Evolutionary conservation across 2,888 invertebrate genomes (phyloP).

Genomic region (Bhutanitis thaidina): DNA sequence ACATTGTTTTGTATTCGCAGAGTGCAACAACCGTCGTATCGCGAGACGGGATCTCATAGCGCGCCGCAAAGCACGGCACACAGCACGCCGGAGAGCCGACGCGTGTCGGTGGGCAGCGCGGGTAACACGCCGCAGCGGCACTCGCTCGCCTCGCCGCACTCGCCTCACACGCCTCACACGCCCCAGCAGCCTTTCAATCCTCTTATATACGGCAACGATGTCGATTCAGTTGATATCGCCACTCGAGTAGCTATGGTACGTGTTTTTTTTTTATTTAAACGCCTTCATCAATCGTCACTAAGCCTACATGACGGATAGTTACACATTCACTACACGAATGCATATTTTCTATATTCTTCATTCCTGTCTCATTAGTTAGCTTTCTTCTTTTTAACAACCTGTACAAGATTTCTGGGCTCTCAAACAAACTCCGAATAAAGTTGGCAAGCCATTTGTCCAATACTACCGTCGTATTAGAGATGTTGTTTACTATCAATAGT

Average conservation of each 20-base stretch:
- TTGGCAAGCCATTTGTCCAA: too few relatives aligned
- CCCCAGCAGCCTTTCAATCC: constrained; percentile 86
- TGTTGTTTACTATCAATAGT: too few relatives aligned
- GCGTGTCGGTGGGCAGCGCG: constrained; percentile 54
- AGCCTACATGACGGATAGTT: too few relatives aligned
- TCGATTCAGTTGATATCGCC: constrained; percentile 98
- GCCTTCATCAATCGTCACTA: too few relatives aligned
- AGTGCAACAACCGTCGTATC: constrained; percentile 51
- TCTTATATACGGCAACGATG: constrained; percentile 95
- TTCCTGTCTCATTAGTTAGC: too few relatives aligned
- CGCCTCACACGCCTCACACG: constrained; percentile 52
- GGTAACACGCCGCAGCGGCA: constrained; percentile 38
- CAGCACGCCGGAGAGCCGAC: constrained; percentile 65
- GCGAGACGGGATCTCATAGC: constrained; percentile 46
- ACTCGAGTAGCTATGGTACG: constrained; percentile 97
- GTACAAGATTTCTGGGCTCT: too few relatives aligned
- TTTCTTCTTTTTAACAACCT: too few relatives aligned
- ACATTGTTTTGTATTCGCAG: constrained; percentile 28
- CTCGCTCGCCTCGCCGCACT: constrained; percentile 45
- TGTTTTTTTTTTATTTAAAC: too few relatives aligned
- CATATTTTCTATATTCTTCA: too few relatives aligned
- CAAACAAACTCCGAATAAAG: too few relatives aligned
- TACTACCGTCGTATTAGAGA: too few relatives aligned
- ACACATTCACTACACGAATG: too few relatives aligned
- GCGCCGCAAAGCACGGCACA: constrained; percentile 46